Conservation (phyloP, 2,797 vertebrate species). For the Lepilemur septentrionalis region DNA sequence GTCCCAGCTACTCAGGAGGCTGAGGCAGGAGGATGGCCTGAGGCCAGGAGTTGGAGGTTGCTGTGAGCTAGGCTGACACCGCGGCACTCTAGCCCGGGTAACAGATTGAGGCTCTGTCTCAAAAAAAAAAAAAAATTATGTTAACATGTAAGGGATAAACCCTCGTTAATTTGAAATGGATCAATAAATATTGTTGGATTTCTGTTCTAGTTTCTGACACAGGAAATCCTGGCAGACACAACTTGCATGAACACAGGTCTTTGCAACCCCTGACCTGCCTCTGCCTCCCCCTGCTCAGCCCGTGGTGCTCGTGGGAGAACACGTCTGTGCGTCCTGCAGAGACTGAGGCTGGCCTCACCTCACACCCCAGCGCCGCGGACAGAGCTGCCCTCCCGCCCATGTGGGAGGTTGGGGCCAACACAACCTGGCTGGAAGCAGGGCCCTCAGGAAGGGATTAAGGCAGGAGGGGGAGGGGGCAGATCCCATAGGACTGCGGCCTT, state of each 20-base stretch:
- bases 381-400: not conserved
- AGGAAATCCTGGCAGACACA: rapidly evolving
- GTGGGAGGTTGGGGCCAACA: not conserved
- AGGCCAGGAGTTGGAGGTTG: no score
- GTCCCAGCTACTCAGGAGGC: no score
- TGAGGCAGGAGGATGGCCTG: no score
- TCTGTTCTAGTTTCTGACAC: not conserved
- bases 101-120: no score
- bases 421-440: not conserved
- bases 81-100: no score
- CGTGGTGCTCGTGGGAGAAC: not conserved
- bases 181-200: not conserved
- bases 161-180: not conserved
- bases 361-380: not conserved
- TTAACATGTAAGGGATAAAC: not conserved
- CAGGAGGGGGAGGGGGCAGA: rapidly evolving
- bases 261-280: no score
- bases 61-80: no score
- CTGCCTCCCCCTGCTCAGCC: not conserved
- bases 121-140: no score
- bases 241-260: no score
- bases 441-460: no score
- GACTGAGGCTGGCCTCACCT: not conserved
- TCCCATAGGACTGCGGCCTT: rapidly evolving
- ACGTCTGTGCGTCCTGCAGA: not conserved